Conservation (phyloP, 2,888 invertebrate genomes). For the Philhelius pedissequus region DNA sequence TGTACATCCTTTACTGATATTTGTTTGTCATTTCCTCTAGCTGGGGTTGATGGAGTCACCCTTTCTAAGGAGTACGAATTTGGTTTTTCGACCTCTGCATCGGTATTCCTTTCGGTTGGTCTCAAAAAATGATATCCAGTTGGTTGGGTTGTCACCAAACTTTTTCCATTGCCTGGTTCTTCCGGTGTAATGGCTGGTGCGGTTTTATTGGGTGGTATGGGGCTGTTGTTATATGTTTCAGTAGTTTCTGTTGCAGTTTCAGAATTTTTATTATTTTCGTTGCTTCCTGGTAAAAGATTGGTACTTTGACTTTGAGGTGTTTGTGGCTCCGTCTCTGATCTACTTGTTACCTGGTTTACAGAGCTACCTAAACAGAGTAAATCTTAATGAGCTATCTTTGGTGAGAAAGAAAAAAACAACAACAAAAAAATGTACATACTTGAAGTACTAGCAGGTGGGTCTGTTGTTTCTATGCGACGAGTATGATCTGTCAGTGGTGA, state of each 20-base stretch:
- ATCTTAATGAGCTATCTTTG: not conserved
- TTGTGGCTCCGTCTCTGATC: slow-evolving; percentile 40
- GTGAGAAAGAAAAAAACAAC: not conserved
- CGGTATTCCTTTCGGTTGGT: slow-evolving; percentile 47
- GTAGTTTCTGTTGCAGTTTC: slow-evolving; percentile 18
- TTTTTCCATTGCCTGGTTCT: slow-evolving; percentile 16
- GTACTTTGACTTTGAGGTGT: slow-evolving; percentile 11
- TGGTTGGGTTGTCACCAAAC: slow-evolving; percentile 47
- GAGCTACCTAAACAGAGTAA: slow-evolving; percentile 6
- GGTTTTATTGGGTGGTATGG: slow-evolving; percentile 22
- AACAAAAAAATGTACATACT: slow-evolving; percentile 33
- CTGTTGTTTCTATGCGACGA: slow-evolving; percentile 32
- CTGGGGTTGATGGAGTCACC: not conserved
- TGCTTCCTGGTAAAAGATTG: slow-evolving; percentile 6
- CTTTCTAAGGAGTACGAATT: slow-evolving; percentile 26
- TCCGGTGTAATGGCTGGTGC: slow-evolving; percentile 8
- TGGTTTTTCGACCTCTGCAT: slow-evolving; percentile 30
- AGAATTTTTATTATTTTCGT: slow-evolving; percentile 19
- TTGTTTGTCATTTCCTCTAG: slow-evolving; percentile 58
- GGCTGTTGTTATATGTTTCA: slow-evolving; percentile 7
- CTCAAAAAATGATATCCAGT: slow-evolving; percentile 56
- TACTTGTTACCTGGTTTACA: slow-evolving; percentile 28
- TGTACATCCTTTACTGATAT: slow-evolving; percentile 26
- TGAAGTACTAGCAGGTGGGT: slow-evolving; percentile 20
- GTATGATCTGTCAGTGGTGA: slow-evolving; percentile 23